Percentiles rank a stretch among this genome's conserved stretches.
Evolutionary conservation across 2,113 vertebrate genomes (phyloP).

Genomic region (Ammodytes marinus): DNA sequence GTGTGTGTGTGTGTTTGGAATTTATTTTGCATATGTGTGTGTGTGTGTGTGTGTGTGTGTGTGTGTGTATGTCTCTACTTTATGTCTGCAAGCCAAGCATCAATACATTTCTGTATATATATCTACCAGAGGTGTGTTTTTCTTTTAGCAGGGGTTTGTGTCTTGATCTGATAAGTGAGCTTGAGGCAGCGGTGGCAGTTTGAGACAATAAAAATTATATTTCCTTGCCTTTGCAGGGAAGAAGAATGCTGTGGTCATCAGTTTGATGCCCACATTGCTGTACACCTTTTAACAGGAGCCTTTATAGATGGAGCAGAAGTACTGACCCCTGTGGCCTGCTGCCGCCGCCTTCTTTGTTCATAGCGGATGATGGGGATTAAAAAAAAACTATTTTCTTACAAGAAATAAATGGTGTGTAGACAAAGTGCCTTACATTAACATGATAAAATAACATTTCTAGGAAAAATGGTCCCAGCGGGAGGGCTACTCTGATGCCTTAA

Average conservation of each 20-base stretch:
- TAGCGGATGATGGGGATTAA: not conserved
- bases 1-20: not conserved
- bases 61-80: too few species aligned
- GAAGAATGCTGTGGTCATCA: constrained; percentile 62
- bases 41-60: not conserved
- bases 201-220: constrained; percentile 47
- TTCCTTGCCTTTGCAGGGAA: constrained; percentile 41
- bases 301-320: not conserved
- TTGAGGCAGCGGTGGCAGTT: constrained; percentile 26
- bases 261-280: constrained; percentile 35
- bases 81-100: not conserved
- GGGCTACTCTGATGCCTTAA: constrained; percentile 8
- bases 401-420: not conserved
- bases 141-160: constrained; percentile 29
- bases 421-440: constrained; percentile 36
- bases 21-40: not conserved
- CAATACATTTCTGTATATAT: not conserved
- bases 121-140: not conserved
- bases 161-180: constrained; percentile 40
- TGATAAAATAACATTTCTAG: constrained; percentile 32
- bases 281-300: not conserved
- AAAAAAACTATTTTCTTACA: not conserved
- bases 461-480: constrained; percentile 4
- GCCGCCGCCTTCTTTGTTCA: not conserved
- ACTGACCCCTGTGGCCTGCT: not conserved